phyloP scores from a whole-genome alignment of 2,797 vertebrate species.

The Diplodus sargus region DNA sequence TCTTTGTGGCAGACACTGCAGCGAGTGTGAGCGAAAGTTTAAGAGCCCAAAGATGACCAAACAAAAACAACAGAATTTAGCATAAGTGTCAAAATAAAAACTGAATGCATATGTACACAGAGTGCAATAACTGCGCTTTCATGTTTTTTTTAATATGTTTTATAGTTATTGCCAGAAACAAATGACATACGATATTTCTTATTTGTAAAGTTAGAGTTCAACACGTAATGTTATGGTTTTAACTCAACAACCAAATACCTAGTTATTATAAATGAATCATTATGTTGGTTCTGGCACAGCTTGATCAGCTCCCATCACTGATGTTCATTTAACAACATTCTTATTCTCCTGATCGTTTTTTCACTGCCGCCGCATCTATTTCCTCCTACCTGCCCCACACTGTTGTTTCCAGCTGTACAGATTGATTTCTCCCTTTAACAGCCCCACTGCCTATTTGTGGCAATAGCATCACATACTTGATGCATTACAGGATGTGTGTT shows the following conservation, averaged over 20 bases:
- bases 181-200: too few relatives aligned
- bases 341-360: not conserved
- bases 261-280: not conserved
- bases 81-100: too few relatives aligned
- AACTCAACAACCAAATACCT: not conserved
- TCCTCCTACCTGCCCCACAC: not conserved
- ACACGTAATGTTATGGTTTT: not conserved
- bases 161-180: too few relatives aligned
- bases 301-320: not conserved
- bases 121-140: not conserved
- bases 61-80: too few relatives aligned
- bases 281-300: not conserved
- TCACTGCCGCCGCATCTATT: not conserved
- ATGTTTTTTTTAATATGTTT: not conserved
- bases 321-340: not conserved
- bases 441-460: not conserved
- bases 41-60: too few relatives aligned
- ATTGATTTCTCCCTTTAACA: not conserved
- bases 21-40: too few relatives aligned
- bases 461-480: not conserved
- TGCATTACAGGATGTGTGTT: not conserved
- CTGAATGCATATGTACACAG: too few relatives aligned
- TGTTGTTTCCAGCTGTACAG: not conserved
- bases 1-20: too few relatives aligned
- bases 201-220: too few relatives aligned